Conservation (phyloP, 2,888 invertebrate species). For the Tinea trinotella region DNA sequence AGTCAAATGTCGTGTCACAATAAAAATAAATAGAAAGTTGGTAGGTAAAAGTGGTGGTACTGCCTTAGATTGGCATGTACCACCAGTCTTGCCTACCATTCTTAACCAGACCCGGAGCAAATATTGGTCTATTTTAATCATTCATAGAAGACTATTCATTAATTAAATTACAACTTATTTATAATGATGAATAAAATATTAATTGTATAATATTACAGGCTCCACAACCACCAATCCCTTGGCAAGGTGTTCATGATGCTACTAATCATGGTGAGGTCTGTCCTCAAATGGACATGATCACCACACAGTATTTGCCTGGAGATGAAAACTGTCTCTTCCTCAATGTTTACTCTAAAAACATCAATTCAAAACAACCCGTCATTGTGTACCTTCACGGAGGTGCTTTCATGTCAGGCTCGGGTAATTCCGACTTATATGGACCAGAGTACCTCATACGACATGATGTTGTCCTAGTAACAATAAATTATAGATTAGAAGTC, state of each 20-base stretch:
- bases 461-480: constrained; percentile 50
- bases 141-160: too few relatives aligned
- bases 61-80: too few relatives aligned
- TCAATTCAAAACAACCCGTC: constrained; percentile 36
- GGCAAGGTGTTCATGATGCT: constrained; percentile 44
- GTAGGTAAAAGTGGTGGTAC: too few relatives aligned
- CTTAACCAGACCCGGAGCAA: too few relatives aligned
- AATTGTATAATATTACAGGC: constrained; percentile 40
- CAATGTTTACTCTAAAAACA: constrained; percentile 40
- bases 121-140: too few relatives aligned
- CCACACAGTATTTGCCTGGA: constrained; percentile 31
- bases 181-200: too few relatives aligned
- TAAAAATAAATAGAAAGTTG: too few relatives aligned
- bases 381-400: constrained; percentile 60
- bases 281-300: constrained; percentile 41
- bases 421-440: constrained; percentile 39
- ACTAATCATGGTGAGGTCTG: constrained; percentile 43
- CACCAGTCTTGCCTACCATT: too few relatives aligned
- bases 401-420: constrained; percentile 45
- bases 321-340: constrained; percentile 47
- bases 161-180: background rate
- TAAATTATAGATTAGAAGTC: constrained; percentile 50
- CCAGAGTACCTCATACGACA: constrained; percentile 48
- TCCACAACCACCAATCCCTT: constrained; percentile 38
- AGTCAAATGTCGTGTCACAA: too few relatives aligned